Conservation (phyloP, 1,140 invertebrate genomes). For the Heliconius eleuchia region DNA sequence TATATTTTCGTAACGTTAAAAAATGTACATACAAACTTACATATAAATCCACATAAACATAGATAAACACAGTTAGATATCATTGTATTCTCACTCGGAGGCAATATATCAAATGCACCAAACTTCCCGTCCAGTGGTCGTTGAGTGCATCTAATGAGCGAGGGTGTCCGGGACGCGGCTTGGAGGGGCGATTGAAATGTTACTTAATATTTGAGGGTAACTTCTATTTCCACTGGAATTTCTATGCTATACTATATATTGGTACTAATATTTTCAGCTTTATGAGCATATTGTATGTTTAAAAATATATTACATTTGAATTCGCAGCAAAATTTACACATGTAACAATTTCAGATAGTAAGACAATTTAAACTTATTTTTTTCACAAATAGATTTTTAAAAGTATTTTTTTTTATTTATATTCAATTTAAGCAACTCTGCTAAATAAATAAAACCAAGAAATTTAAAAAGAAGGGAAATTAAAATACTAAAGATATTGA, state of each 20-base stretch:
- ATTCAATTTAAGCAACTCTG: too few species aligned
- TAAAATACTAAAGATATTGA: background rate
- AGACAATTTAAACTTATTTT: too few species aligned
- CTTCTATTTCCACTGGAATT: background rate
- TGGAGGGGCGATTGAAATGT: conserved; percentile 14
- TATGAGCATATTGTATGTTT: too few species aligned
- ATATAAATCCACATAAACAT: background rate
- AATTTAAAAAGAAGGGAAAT: too few species aligned
- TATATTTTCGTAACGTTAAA: too few species aligned
- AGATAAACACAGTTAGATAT: background rate
- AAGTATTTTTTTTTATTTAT: too few species aligned
- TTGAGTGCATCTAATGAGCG: conserved; percentile 12
- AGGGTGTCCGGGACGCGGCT: conserved; percentile 3
- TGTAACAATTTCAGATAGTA: too few species aligned
- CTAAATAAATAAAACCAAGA: too few species aligned
- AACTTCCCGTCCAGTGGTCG: conserved; percentile 10
- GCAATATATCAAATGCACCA: conserved; percentile 11
- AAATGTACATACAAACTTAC: too few species aligned
- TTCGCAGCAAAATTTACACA: too few species aligned
- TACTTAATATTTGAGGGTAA: conserved; percentile 26
- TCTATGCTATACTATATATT: background rate
- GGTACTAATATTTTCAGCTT: background rate
- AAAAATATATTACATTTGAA: too few species aligned
- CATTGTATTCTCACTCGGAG: conserved; percentile 11
- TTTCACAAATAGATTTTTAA: too few species aligned